These are phyloP conservation scores for Onthophagus taurus DNA, from an alignment of 1,140 invertebrate species.

Conservation along the genomic window DNA sequence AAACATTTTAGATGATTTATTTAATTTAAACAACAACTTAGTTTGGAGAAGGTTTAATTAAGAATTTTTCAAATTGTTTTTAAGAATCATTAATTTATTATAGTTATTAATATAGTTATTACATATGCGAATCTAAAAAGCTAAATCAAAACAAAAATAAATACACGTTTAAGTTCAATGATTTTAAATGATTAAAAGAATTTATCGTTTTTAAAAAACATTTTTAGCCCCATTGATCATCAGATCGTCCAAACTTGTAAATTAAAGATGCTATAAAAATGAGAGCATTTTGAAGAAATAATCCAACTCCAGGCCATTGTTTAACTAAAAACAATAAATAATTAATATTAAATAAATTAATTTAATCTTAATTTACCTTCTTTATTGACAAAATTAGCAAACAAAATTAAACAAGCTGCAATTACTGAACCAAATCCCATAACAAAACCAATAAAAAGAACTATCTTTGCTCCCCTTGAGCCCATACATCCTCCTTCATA, in stretches of 20 bases:
- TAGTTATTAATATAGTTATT: too few relatives aligned
- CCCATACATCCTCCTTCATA: conserved; percentile 84
- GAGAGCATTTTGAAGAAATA: conserved; percentile 92
- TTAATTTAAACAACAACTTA: too few relatives aligned
- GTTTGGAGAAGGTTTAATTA: too few relatives aligned
- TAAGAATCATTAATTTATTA: too few relatives aligned
- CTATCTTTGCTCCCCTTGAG: conserved; percentile 79
- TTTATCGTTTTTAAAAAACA: too few relatives aligned
- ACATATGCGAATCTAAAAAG: too few relatives aligned
- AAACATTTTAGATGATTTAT: too few relatives aligned
- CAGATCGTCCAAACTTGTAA: conserved; percentile 90
- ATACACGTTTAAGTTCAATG: too few relatives aligned
- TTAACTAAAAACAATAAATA: conserved; percentile 17
- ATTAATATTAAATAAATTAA: conserved; percentile 3
- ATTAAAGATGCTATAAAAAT: conserved; percentile 86
- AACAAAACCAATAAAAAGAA: conserved; percentile 94
- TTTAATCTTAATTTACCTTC: conserved; percentile 31
- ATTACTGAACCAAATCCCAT: conserved; percentile 93
- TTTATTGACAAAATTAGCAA: conserved; percentile 61
- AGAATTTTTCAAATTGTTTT: too few relatives aligned
- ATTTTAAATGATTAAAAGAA: too few relatives aligned
- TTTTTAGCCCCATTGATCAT: conserved; percentile 76
- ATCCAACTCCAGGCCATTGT: conserved; percentile 77
- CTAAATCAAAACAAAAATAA: too few relatives aligned
- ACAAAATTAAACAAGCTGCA: conserved; percentile 91